Conservation (phyloP, 2,113 vertebrate species). For the Mustela nigripes region DNA sequence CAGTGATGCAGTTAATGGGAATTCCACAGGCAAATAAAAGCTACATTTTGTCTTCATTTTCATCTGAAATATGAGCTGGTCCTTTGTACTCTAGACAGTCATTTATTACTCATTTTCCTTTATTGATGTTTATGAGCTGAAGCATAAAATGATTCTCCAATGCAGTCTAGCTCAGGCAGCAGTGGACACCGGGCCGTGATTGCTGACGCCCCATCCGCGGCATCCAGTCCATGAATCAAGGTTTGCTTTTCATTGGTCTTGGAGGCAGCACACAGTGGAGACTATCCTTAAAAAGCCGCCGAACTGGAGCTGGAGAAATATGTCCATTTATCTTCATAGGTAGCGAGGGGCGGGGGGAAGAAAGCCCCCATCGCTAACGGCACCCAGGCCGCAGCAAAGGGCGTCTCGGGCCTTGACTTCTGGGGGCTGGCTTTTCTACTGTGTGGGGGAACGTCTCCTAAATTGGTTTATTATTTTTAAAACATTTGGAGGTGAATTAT, state of each 20-base stretch:
- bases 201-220: conserved; percentile 86
- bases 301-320: conserved; percentile 87
- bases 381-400: conserved; percentile 72
- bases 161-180: conserved; percentile 92
- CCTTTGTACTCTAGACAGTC: conserved; percentile 93
- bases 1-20: conserved; percentile 93
- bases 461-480: not conserved
- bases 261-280: conserved; percentile 81
- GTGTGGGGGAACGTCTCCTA: conserved; percentile 64
- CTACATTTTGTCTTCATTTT: conserved; percentile 93
- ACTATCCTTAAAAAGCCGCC: conserved; percentile 87
- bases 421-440: conserved; percentile 14
- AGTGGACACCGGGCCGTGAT: conserved; percentile 91
- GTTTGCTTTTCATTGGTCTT: conserved; percentile 88
- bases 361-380: conserved; percentile 74
- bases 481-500: not conserved
- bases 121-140: conserved; percentile 94
- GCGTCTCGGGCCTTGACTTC: conserved; percentile 78
- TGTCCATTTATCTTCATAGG: conserved; percentile 90
- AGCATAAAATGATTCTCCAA: conserved; percentile 94
- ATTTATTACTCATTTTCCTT: conserved; percentile 94
- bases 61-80: conserved; percentile 93
- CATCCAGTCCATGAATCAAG: conserved; percentile 89
- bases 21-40: conserved; percentile 94
- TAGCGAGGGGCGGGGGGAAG: not conserved